Percentiles rank a stretch among this genome's conserved stretches.
phyloP scores from a whole-genome alignment of 2,888 invertebrate species.

The Abrostola tripartita region DNA sequence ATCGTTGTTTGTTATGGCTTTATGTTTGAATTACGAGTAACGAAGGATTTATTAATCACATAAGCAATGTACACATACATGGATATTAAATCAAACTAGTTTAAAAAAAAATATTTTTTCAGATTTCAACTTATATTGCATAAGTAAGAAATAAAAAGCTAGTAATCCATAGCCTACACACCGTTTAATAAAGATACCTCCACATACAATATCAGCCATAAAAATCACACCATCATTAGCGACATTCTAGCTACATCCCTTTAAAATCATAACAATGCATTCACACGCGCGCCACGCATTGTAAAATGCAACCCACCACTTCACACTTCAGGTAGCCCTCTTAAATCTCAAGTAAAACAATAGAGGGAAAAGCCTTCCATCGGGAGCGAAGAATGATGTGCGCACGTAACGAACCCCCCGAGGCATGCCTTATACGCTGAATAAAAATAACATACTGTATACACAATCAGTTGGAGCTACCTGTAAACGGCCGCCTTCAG shows the following conservation, averaged over 20 bases:
- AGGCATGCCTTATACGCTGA: slow-evolving; percentile 73
- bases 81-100: too few relatives aligned
- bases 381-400: slow-evolving; percentile 65
- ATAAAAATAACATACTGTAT: slow-evolving; percentile 70
- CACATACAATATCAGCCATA: neutral
- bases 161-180: too few relatives aligned
- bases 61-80: too few relatives aligned
- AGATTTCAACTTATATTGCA: too few relatives aligned
- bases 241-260: slow-evolving; percentile 16
- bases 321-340: slow-evolving; percentile 37
- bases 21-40: too few relatives aligned
- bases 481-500: slow-evolving; percentile 51
- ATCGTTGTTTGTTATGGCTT: neutral
- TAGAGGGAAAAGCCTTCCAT: slow-evolving; percentile 53
- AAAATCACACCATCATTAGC: slow-evolving; percentile 30
- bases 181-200: neutral
- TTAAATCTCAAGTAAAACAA: slow-evolving; percentile 52
- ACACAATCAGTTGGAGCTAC: slow-evolving; percentile 55
- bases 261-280: slow-evolving; percentile 27
- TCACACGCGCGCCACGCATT: slow-evolving; percentile 16
- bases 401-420: slow-evolving; percentile 76
- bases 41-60: too few relatives aligned
- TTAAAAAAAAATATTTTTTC: too few relatives aligned
- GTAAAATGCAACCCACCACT: slow-evolving; percentile 38
- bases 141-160: too few relatives aligned